Percentiles rank a stretch among this genome's conserved stretches.
Conservation (phyloP, 2,113 vertebrate species). For the Psilopogon haemacephalus region DNA sequence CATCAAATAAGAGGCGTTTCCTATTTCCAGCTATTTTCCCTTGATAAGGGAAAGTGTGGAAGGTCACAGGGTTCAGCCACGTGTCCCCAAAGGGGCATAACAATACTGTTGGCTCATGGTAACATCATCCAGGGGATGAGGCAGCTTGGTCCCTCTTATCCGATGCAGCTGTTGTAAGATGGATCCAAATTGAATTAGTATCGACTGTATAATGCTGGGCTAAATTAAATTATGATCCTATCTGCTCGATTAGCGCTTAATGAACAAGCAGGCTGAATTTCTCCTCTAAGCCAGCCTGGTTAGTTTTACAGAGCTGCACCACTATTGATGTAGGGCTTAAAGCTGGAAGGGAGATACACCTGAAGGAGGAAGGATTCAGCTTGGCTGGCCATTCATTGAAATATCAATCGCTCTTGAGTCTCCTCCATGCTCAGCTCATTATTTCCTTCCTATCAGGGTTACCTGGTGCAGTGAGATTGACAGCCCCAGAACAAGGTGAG, state of each 20-base stretch:
- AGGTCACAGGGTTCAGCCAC: conserved; percentile 23
- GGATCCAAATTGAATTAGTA: conserved; percentile 63
- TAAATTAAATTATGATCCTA: conserved; percentile 69
- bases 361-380: conserved; percentile 44
- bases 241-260: conserved; percentile 59
- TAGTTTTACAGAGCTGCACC: conserved; percentile 42
- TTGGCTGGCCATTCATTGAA: conserved; percentile 36
- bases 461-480: not conserved
- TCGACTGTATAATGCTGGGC: conserved; percentile 53
- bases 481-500: not conserved
- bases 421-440: conserved; percentile 35
- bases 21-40: conserved; percentile 51
- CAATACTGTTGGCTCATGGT: conserved; percentile 58
- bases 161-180: conserved; percentile 56
- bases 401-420: conserved; percentile 47
- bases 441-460: conserved; percentile 10
- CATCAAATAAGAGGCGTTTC: conserved; percentile 22
- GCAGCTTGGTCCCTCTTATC: conserved; percentile 49
- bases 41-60: conserved; percentile 36
- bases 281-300: conserved; percentile 47
- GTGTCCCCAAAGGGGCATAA: conserved; percentile 43
- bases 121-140: conserved; percentile 36
- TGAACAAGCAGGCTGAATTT: conserved; percentile 50
- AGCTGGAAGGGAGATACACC: not conserved
- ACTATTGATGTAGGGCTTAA: conserved; percentile 43